phyloP scores from a whole-genome alignment of 2,797 vertebrate genomes.

The Eidolon dupreanum region DNA sequence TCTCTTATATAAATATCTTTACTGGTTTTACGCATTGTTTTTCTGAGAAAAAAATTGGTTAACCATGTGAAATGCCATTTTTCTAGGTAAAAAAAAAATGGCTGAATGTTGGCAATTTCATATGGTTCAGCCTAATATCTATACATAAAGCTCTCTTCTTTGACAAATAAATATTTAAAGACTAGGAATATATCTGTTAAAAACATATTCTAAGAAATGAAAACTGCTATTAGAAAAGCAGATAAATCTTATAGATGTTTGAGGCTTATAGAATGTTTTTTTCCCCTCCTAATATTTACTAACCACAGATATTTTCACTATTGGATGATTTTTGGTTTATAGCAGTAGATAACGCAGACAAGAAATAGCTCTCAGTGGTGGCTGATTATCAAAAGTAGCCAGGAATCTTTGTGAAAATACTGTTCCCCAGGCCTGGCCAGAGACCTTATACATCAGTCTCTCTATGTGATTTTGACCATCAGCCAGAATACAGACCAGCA shows the following conservation, averaged over 20 bases:
- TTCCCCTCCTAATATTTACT: not conserved
- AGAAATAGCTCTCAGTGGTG: not conserved
- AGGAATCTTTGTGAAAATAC: not conserved
- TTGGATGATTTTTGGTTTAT: not conserved
- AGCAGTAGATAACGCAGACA: not conserved
- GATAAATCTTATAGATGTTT: not conserved
- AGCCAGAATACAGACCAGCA: not conserved
- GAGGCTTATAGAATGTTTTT: not conserved
- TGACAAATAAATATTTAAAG: not conserved
- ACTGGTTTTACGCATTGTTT: not conserved
- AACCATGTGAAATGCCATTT: not conserved
- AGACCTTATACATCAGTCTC: too few relatives aligned
- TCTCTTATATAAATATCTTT: constrained; percentile 7
- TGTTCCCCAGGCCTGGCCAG: not conserved
- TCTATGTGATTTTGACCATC: not conserved
- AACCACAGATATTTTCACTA: not conserved
- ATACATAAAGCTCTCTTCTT: not conserved
- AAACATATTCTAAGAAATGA: not conserved
- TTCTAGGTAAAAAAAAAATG: not conserved
- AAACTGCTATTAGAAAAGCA: not conserved
- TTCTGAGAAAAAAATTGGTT: not conserved
- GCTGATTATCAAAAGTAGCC: not conserved
- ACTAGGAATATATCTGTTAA: not conserved
- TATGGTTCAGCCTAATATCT: not conserved
- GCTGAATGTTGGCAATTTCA: not conserved